phyloP scores from a whole-genome alignment of 1,140 invertebrate species.

The Diabrotica undecimpunctata region DNA sequence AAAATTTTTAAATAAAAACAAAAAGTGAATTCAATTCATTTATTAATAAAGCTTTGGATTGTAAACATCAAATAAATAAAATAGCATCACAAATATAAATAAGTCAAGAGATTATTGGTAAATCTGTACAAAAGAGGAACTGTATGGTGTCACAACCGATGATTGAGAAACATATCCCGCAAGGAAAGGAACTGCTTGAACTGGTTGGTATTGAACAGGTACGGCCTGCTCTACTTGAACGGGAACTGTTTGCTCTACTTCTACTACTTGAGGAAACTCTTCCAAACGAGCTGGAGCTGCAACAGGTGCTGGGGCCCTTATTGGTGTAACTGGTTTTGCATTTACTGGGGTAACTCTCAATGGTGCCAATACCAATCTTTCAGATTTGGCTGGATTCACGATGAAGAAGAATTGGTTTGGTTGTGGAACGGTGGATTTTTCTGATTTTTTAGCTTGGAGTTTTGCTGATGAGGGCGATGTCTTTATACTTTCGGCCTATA shows the following conservation, averaged over 20 bases:
- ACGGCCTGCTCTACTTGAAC: conserved; percentile 21
- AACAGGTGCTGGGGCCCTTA: conserved; percentile 8
- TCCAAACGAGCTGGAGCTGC: conserved; percentile 23
- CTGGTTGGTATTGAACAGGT: conserved; percentile 17
- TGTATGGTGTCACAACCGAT: conserved; percentile 31
- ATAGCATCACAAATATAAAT: too few species aligned
- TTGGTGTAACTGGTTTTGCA: not conserved
- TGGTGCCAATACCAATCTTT: conserved; percentile 21
- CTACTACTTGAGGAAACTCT: not conserved
- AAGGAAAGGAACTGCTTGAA: conserved; percentile 17
- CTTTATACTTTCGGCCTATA: conserved; percentile 28
- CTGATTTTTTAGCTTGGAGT: conserved; percentile 16
- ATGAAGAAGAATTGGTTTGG: conserved; percentile 25
- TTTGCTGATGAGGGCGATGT: conserved; percentile 20
- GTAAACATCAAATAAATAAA: too few species aligned
- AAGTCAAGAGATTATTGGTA: conserved; percentile 27
- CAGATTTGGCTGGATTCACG: conserved; percentile 19
- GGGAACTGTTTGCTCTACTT: not conserved
- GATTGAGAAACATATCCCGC: conserved; percentile 22
- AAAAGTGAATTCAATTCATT: too few species aligned
- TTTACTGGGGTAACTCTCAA: not conserved
- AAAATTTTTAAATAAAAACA: too few species aligned
- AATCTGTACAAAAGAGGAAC: conserved; percentile 34
- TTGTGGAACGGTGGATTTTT: conserved; percentile 14
- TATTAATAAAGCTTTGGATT: too few species aligned